Conservation (phyloP, 2,888 invertebrate genomes). For the Camponotus fellah region DNA sequence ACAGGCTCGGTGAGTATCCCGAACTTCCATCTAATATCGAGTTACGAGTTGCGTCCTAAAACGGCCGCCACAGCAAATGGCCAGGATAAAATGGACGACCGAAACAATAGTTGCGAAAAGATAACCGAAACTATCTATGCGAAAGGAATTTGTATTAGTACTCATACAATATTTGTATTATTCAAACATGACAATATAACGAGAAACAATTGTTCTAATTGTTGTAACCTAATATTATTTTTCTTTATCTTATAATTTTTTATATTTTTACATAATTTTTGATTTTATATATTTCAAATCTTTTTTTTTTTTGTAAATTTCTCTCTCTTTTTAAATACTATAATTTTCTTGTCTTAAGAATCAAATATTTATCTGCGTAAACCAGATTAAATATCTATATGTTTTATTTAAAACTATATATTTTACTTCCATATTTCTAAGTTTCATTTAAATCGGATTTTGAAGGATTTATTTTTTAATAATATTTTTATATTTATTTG, state of each 20-base stretch:
- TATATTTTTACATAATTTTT: background rate
- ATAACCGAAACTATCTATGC: background rate
- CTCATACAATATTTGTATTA: background rate
- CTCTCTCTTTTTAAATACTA: background rate
- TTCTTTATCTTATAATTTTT: background rate
- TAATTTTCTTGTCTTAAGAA: background rate
- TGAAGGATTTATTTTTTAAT: background rate
- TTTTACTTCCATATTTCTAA: background rate
- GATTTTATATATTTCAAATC: background rate
- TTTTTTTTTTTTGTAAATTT: background rate
- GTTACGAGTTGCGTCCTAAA: constrained; percentile 54
- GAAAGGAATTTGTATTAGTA: background rate
- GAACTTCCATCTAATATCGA: constrained; percentile 54
- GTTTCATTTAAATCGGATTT: background rate
- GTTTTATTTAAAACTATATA: background rate
- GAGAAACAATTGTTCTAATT: background rate
- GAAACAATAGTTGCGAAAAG: constrained; percentile 33
- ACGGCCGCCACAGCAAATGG: constrained; percentile 7
- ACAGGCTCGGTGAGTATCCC: constrained; percentile 27
- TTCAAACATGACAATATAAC: background rate
- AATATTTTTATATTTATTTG: too few species aligned
- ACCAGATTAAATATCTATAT: background rate
- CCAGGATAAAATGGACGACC: constrained; percentile 34
- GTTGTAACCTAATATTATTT: background rate
- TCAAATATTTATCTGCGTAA: constrained; percentile 7